A percentile compares a stretch with the other conserved stretches of the same genome.
Evolutionary conservation across 2,888 invertebrate genomes (phyloP).

Genomic region (Nephrotoma appendiculata): DNA sequence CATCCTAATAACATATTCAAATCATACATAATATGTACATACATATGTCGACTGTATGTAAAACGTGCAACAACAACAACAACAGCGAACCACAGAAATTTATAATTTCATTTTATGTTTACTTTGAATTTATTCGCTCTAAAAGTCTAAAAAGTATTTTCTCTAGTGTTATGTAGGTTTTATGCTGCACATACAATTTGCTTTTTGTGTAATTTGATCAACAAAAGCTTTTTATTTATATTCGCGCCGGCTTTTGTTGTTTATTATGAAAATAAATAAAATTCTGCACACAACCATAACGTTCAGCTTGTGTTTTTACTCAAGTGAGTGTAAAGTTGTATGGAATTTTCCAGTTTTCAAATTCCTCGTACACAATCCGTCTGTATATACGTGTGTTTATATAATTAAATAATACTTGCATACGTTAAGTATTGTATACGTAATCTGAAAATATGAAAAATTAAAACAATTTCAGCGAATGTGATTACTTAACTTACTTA

Average conservation of each 20-base stretch:
- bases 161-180: background rate
- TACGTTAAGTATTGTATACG: too few species aligned
- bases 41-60: background rate
- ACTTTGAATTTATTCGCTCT: background rate
- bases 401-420: background rate
- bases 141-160: background rate
- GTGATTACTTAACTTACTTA: background rate
- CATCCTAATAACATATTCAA: background rate
- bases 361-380: background rate
- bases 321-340: background rate
- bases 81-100: background rate
- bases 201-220: background rate
- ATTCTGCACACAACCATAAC: background rate
- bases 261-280: background rate
- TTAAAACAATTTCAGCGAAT: background rate
- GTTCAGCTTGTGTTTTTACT: background rate
- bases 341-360: background rate
- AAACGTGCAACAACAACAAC: background rate
- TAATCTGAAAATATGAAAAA: background rate
- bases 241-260: background rate
- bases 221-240: background rate
- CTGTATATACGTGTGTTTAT: background rate
- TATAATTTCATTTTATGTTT: background rate
- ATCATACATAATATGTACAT: background rate
- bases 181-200: background rate